Evolutionary conservation across 2,113 vertebrate genomes (phyloP).

Genomic region (Myodes glareolus): DNA sequence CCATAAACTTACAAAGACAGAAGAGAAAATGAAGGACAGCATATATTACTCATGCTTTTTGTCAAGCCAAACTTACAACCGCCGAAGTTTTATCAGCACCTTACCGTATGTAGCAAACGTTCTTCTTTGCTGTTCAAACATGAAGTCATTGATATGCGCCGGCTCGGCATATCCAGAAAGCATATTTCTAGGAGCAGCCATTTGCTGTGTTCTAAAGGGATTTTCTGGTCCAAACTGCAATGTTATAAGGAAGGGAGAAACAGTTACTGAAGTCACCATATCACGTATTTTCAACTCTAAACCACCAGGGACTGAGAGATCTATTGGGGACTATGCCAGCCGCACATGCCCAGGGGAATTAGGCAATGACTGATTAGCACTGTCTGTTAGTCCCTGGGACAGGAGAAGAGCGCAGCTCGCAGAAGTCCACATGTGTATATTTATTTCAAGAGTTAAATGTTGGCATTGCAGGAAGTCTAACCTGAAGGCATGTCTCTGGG

Average conservation of each 20-base stretch:
- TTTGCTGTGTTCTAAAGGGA: slow-evolving; percentile 95
- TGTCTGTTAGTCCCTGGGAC: neutral
- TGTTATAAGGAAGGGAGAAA: neutral
- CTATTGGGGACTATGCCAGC: neutral
- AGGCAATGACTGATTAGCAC: neutral
- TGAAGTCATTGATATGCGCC: slow-evolving; percentile 98
- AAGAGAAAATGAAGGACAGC: neutral
- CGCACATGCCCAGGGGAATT: neutral
- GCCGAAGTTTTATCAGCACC: neutral
- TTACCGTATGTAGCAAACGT: slow-evolving; percentile 97
- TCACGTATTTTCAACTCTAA: slow-evolving; percentile 14
- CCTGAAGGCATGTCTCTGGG: neutral
- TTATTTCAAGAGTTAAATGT: neutral
- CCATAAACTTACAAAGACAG: slow-evolving; percentile 39
- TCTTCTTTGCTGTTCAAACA: slow-evolving; percentile 99
- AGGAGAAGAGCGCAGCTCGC: neutral
- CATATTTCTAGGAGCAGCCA: slow-evolving; percentile 98
- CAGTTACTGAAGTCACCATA: slow-evolving; percentile 11
- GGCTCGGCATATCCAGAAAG: slow-evolving; percentile 97
- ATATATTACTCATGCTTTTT: neutral
- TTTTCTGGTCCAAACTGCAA: slow-evolving; percentile 96
- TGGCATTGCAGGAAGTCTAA: neutral
- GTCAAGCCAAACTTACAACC: neutral
- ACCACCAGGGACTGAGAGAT: neutral
- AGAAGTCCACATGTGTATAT: neutral